Evolutionary conservation across 2,797 vertebrate species (phyloP).

Genomic region (Gymnopithys bicolor): DNA sequence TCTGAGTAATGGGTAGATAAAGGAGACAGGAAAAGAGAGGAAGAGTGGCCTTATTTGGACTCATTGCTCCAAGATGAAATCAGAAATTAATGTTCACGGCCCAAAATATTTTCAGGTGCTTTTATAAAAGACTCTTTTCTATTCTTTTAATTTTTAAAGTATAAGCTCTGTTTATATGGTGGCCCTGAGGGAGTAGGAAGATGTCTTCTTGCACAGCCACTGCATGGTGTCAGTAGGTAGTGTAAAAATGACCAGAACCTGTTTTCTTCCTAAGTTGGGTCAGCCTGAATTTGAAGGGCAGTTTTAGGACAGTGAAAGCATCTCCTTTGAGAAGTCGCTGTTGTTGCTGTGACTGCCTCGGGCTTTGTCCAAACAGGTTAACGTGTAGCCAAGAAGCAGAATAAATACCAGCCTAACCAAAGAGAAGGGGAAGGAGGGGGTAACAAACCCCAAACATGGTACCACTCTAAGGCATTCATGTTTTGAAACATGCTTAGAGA

Average conservation of each 20-base stretch:
- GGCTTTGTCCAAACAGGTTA: neutral
- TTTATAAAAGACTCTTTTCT: neutral
- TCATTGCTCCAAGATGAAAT: neutral
- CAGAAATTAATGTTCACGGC: neutral
- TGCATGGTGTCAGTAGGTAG: fast-evolving
- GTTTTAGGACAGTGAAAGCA: neutral
- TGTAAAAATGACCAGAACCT: neutral
- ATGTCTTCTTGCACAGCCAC: neutral
- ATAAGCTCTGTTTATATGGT: neutral
- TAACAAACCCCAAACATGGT: neutral
- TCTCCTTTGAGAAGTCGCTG: neutral
- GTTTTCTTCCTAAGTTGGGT: neutral
- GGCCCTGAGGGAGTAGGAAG: neutral
- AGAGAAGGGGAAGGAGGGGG: neutral
- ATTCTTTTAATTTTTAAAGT: neutral
- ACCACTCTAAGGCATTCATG: neutral
- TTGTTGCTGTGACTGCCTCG: neutral
- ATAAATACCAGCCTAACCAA: neutral
- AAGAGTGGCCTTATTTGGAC: neutral
- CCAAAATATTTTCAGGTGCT: neutral
- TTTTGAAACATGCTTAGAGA: neutral
- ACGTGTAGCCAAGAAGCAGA: fast-evolving
- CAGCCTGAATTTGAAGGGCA: neutral
- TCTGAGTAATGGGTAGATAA: neutral
- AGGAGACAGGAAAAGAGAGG: neutral